phyloP scores from a whole-genome alignment of 64 coral and sea anemone genomes.

The Stichodactyla helianthus region DNA sequence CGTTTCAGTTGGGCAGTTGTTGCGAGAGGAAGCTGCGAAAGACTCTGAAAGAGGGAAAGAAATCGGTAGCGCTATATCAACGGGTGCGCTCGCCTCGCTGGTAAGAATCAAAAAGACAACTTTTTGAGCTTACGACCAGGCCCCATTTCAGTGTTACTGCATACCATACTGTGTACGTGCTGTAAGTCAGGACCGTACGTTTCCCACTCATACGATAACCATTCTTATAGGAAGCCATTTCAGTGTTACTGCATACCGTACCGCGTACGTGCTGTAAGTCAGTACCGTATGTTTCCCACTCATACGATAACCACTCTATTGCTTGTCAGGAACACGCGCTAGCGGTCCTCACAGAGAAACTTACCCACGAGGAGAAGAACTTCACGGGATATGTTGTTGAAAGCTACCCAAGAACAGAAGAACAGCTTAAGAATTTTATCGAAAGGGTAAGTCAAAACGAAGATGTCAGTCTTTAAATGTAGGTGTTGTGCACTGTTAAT shows the following conservation, averaged over 20 bases:
- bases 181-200: too few species aligned
- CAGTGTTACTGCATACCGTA: too few species aligned
- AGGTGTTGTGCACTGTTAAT: too few species aligned
- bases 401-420: constrained; percentile 75
- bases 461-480: too few species aligned
- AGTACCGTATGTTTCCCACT: too few species aligned
- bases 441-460: constrained; percentile 56
- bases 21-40: constrained; percentile 55
- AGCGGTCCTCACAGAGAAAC: constrained; percentile 43
- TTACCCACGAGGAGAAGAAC: constrained; percentile 72
- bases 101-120: constrained; percentile 3
- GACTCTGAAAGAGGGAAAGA: constrained; percentile 47
- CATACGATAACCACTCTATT: background rate
- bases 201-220: too few species aligned
- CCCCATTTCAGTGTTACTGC: too few species aligned
- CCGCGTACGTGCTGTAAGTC: too few species aligned
- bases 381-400: constrained; percentile 76
- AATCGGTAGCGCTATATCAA: constrained; percentile 33
- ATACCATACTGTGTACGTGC: too few species aligned
- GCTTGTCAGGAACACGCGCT: constrained; percentile 48
- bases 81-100: constrained; percentile 58
- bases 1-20: constrained; percentile 60
- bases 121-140: too few species aligned
- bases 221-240: too few species aligned
- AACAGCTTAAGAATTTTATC: constrained; percentile 77